Evolutionary conservation across 2,888 invertebrate species (phyloP), one percentile per base, ranked within the genome.

Genomic region (Chymomyza amoena): DNA sequence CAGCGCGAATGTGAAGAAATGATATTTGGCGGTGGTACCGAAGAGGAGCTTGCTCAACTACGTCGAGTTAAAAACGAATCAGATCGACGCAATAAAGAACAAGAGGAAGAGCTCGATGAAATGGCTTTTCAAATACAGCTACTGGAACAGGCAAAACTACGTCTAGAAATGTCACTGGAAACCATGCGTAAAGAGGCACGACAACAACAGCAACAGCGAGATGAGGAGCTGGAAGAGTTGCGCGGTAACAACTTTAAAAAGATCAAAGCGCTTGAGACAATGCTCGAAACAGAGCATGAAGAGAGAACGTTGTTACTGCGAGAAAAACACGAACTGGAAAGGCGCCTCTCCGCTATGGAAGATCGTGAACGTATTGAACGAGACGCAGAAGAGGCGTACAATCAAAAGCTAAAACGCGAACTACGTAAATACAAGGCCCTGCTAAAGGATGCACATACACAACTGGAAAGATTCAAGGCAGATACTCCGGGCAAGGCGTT

Each of bases 71-170:
- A 97, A 90, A 95, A 97, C 77, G 98, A 98, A 79, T 93, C 97
- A 73, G 98, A 98, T 91, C 93, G 96, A 56, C 95, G 97, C 76
- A 93, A 95, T 39, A 94, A 97, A 74, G 96, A 97, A 89, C 96
- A 96, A 92, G 98, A 98, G 90, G 98, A 99, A 90, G 99, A 99
- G 91, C 93, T 99, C 64, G 99, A 99, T 89, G 99, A 99, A 90
- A 94, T 98, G 89, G 98, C 98, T 4, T 98, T 97, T 5, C 96
- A 97, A 92, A 96, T 97, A 87, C 95, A 95, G 91, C 93, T 98
- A 83, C 92, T 99, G 88, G 98, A 98, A 90, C 98, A 98, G 91
- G 96, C 97, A 2, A 98, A 98, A 91, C 93, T 98, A 32, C 94
- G 98, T 1, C 93, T 99, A 77, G 98, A 99, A 92, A 98, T 99